A percentile compares a stretch with the other conserved stretches of the same genome.
Evolutionary conservation across 2,797 vertebrate genomes (phyloP).

Genomic region (Babyrousa celebensis): DNA sequence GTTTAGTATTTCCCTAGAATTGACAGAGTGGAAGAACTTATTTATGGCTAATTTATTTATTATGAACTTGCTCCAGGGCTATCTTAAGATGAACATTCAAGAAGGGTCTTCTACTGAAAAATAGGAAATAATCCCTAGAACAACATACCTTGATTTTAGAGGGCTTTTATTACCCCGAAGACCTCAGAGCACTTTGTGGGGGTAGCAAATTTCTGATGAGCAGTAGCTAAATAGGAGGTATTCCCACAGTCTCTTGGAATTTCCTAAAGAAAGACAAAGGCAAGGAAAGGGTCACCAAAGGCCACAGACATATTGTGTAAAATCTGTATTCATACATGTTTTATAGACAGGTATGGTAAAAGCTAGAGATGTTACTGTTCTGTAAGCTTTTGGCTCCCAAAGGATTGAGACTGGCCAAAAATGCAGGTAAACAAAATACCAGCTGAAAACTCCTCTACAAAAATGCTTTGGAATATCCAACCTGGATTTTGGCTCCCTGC

Average conservation of each 20-base stretch:
- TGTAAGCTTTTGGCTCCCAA: conserved; percentile 75
- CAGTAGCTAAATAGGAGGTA: not conserved
- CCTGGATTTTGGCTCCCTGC: conserved; percentile 81
- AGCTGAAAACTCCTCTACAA: conserved; percentile 86
- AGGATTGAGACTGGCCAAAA: conserved; percentile 77
- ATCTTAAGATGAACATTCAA: not conserved
- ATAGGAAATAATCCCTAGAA: not conserved
- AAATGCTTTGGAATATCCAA: conserved; percentile 82
- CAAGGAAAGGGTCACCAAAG: conserved; percentile 69
- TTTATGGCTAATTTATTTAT: not conserved
- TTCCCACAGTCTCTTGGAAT: conserved; percentile 39
- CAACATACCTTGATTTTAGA: not conserved
- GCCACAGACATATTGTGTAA: conserved; percentile 60
- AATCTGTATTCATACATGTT: conserved; percentile 69
- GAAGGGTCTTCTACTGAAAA: conserved; percentile 52
- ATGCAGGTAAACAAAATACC: conserved; percentile 86
- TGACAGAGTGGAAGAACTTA: not conserved
- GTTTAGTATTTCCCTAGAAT: conserved; percentile 26
- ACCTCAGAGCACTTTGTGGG: not conserved
- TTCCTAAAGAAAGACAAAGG: conserved; percentile 75
- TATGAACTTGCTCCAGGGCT: not conserved
- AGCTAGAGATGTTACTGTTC: conserved; percentile 57
- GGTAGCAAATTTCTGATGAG: conserved; percentile 4
- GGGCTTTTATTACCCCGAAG: not conserved
- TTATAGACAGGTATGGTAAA: conserved; percentile 58